Base-by-base conservation (phyloP, 2,113 vertebrate genomes). In the Marmota monax region DNA sequence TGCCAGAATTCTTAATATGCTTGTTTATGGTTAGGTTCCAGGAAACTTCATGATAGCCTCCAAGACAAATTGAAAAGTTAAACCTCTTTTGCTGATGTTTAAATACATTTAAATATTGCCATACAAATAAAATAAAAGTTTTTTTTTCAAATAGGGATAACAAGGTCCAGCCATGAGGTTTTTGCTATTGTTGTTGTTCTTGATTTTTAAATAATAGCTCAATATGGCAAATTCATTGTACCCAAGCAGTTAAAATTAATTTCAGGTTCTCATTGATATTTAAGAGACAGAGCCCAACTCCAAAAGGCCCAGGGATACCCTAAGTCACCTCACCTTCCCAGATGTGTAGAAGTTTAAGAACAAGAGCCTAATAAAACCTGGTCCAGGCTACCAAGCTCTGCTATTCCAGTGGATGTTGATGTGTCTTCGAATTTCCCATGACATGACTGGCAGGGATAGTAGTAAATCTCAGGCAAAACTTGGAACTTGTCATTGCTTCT, bases 51-150 rank as follows among this genome's bases (percentile, higher is more conserved):
- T 4, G 61, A 90, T 80, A 86, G 27, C 88, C 61, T 96, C 95
- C 94, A 96, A 98, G 88, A 94, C 27, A 95, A 94, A 96, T 37
- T 78, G 90, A 92, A 76, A 97, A 92, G 48, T 69, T 94, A 74
- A 95, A 92, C n/a, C 29, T 85, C 78, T 96, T 92, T 76, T 79
- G 83, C 61, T 61, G n/a, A 85, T 86, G 51, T 90, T 92, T 93
- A 92, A 94, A 77, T 89, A 80, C 3, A 45, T 84, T 90, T 92
- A 86, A 90, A 77, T 92, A 82, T 69, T 80, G 39, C 48, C 56
- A 82, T 92, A 37, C 5, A 8, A 96, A 72, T 67, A 17, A 70
- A 92, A 78, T 34, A 53, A 73, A 39, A 12, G n/a, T 56, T 93
- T 86, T 78, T 65, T 86, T 78, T 65, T 70, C 85, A 82, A 94